Conservation (phyloP, 2,797 vertebrate genomes). For the Ispidina picta region DNA sequence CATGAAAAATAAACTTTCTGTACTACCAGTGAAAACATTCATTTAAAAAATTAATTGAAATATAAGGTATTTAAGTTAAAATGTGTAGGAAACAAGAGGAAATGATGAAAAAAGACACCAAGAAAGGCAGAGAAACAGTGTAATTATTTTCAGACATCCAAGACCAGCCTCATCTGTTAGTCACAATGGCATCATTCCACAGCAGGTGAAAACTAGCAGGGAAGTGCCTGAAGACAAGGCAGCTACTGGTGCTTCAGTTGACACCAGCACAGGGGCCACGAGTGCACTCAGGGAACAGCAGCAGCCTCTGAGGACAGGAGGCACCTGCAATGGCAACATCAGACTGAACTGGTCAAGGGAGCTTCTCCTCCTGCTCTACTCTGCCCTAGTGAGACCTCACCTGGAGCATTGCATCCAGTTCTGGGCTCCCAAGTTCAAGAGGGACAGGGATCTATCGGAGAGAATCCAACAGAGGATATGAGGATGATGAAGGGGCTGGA, state of each 20-base stretch:
- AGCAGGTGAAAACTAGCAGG: slow-evolving; percentile 15
- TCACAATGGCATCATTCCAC: neutral
- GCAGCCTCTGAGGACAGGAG: neutral
- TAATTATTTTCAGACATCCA: slow-evolving; percentile 21
- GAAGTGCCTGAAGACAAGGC: neutral
- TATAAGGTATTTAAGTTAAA: neutral
- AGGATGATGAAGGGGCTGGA: too few relatives aligned
- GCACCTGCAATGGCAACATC: neutral
- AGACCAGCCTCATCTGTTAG: neutral
- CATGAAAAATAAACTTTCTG: neutral
- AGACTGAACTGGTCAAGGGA: neutral
- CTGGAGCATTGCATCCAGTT: too few relatives aligned
- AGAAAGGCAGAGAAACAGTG: neutral
- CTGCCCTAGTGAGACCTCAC: too few relatives aligned
- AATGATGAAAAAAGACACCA: neutral
- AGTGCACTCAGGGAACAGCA: neutral
- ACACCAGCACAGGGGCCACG: neutral
- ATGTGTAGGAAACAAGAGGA: neutral
- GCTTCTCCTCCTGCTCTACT: too few relatives aligned
- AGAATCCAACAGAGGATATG: too few relatives aligned
- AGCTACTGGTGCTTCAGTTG: neutral
- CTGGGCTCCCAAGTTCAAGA: too few relatives aligned
- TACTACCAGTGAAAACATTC: neutral
- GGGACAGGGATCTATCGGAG: too few relatives aligned
- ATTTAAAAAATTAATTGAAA: neutral